Evolutionary conservation across 2,888 invertebrate genomes (phyloP).

Genomic region (Ernsta delagoae): DNA sequence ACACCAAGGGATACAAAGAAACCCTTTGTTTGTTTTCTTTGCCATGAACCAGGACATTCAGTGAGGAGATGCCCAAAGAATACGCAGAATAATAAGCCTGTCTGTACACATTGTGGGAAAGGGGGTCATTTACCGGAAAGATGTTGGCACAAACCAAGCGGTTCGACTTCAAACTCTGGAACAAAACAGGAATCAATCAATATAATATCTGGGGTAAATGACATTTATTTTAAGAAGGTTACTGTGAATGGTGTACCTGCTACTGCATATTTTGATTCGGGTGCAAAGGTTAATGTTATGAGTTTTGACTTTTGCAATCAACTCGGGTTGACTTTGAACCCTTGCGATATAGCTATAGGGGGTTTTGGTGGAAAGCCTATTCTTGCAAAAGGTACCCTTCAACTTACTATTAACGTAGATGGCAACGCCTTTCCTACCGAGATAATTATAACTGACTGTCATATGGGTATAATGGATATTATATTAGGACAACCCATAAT

Average conservation of each 20-base stretch:
- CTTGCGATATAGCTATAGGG: not conserved
- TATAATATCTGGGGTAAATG: not conserved
- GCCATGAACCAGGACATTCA: not conserved
- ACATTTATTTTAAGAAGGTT: not conserved
- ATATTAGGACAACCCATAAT: slow-evolving; percentile 2
- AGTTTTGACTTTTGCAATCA: not conserved
- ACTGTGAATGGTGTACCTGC: not conserved
- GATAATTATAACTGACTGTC: slow-evolving; percentile 2
- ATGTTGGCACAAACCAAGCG: not conserved
- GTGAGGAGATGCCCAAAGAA: slow-evolving; percentile 1
- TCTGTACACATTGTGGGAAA: not conserved
- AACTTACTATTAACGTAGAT: not conserved
- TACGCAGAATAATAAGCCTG: not conserved
- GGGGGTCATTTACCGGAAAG: not conserved
- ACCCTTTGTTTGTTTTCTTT: slow-evolving; percentile 1
- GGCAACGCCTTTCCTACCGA: not conserved
- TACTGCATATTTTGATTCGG: not conserved
- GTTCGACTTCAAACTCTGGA: slow-evolving; percentile 4
- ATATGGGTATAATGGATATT: slow-evolving; percentile 1
- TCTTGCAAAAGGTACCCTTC: not conserved
- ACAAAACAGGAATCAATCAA: slow-evolving; percentile 1
- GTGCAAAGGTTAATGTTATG: not conserved
- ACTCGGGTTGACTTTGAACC: not conserved
- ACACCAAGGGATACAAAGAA: not conserved
- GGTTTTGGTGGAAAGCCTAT: not conserved